Evolutionary conservation across 2,888 invertebrate species (phyloP).

Genomic region (Melinaea marsaeus): DNA sequence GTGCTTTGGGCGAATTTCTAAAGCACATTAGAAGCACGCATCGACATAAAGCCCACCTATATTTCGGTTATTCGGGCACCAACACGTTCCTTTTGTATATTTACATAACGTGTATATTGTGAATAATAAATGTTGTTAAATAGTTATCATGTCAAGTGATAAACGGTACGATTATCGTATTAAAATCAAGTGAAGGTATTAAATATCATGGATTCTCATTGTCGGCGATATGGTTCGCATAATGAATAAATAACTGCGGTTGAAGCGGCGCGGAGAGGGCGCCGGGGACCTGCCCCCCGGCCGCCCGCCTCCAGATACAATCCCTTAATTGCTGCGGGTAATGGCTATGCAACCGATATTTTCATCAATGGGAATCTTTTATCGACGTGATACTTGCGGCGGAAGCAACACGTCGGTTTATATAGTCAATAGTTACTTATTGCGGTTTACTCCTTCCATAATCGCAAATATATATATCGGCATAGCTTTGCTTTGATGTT

Average conservation of each 20-base stretch:
- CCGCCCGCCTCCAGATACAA: conserved; percentile 20
- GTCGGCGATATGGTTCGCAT: conserved; percentile 22
- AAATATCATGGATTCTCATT: conserved; percentile 10
- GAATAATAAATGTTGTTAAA: too few relatives aligned
- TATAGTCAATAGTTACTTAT: neutral
- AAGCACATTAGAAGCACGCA: too few relatives aligned
- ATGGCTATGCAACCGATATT: conserved; percentile 21
- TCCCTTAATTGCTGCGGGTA: conserved; percentile 44
- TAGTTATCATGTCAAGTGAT: too few relatives aligned
- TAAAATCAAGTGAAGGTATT: conserved; percentile 9
- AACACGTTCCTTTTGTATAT: too few relatives aligned
- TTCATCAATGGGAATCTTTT: conserved; percentile 4
- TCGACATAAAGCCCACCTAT: too few relatives aligned
- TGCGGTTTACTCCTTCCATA: neutral
- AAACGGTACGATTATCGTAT: neutral
- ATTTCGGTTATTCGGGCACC: too few relatives aligned
- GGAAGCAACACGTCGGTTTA: too few relatives aligned
- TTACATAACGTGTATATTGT: too few relatives aligned
- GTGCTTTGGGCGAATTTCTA: too few relatives aligned
- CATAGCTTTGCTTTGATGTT: neutral
- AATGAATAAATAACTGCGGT: conserved; percentile 34
- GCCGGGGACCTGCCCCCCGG: conserved; percentile 16
- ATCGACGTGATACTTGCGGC: too few relatives aligned
- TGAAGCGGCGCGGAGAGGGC: conserved; percentile 19
- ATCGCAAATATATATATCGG: neutral